Evolutionary conservation across 2,113 vertebrate species (phyloP).

Genomic region (Microcebus griseorufus): DNA sequence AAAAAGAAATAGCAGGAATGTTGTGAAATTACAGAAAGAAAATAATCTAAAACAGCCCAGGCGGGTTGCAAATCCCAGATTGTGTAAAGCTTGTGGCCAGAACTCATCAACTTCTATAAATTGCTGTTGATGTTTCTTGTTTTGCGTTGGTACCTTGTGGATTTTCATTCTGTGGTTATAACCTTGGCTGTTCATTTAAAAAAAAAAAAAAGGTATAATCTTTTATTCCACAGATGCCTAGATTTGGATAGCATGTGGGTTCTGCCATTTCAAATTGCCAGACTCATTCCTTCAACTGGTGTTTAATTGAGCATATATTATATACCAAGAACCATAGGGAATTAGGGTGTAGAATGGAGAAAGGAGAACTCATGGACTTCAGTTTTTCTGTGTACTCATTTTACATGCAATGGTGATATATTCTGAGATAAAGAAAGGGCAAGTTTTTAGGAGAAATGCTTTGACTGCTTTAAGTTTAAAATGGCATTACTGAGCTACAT

Average conservation of each 20-base stretch:
- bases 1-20: background rate
- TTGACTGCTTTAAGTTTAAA: background rate
- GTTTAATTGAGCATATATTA: background rate
- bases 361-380: background rate
- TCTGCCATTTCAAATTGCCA: background rate
- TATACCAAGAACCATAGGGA: background rate
- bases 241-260: background rate
- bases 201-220: background rate
- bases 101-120: background rate
- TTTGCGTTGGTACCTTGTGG: too few relatives aligned
- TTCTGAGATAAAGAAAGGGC: background rate
- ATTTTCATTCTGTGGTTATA: background rate
- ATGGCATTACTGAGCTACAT: background rate
- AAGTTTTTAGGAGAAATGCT: background rate
- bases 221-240: background rate
- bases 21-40: background rate
- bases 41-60: background rate
- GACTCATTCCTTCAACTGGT: too few relatives aligned
- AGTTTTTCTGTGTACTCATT: background rate
- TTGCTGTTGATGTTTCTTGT: background rate
- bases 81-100: fast-evolving
- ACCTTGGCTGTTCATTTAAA: background rate
- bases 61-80: background rate
- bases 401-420: too few relatives aligned
- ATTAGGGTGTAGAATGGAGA: too few relatives aligned